Conservation (phyloP, 2,113 vertebrate species). For the Atrichornis clamosus region DNA sequence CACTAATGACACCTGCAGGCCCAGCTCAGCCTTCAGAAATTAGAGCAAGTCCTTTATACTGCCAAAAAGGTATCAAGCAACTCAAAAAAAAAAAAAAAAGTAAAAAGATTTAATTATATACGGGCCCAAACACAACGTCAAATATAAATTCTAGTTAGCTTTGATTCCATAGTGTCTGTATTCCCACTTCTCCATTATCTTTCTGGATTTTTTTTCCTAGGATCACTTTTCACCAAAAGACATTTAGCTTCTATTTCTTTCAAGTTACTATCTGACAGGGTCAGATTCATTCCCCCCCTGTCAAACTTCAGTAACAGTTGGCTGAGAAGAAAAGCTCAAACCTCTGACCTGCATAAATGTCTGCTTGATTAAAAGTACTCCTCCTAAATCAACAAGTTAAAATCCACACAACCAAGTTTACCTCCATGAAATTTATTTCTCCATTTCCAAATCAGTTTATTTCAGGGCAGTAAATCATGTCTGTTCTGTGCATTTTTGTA, state of each 20-base stretch:
- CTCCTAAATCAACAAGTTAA: not conserved
- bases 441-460: not conserved
- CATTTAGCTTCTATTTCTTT: not conserved
- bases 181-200: not conserved
- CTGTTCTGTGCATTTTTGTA: not conserved
- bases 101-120: not conserved
- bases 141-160: not conserved
- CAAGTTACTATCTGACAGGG: not conserved
- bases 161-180: not conserved
- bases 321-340: not conserved
- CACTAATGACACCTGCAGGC: not conserved
- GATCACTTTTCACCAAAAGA: not conserved
- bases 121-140: not conserved
- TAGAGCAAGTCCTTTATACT: not conserved
- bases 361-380: not conserved
- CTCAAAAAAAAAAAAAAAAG: not conserved
- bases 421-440: not conserved
- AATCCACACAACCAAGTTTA: not conserved
- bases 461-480: not conserved
- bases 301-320: not conserved
- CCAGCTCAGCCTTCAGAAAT: not conserved
- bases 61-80: not conserved
- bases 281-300: not conserved
- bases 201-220: not conserved
- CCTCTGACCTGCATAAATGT: not conserved